Evolutionary conservation across 2,113 vertebrate genomes (phyloP).

Genomic region (Clinocottus analis): DNA sequence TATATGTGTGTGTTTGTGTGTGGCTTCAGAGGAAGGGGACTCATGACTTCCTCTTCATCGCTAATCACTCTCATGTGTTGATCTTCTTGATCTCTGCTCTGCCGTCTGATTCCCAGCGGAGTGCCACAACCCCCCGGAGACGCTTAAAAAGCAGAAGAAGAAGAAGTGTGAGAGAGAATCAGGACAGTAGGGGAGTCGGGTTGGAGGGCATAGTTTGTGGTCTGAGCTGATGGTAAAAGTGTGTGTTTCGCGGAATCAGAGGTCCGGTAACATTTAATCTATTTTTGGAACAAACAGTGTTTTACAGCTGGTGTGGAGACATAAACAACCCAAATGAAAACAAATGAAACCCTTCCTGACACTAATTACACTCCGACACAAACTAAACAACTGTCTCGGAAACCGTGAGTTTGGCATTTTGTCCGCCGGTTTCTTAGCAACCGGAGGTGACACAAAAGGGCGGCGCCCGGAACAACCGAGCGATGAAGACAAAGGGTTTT

Average conservation of each 20-base stretch:
- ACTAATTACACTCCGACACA: background rate
- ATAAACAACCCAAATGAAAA: constrained; percentile 23
- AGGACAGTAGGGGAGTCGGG: constrained; percentile 42
- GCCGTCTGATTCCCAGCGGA: constrained; percentile 78
- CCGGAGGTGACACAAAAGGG: too few species aligned
- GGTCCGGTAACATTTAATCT: constrained; percentile 53
- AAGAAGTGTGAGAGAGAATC: background rate
- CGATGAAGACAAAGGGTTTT: too few species aligned
- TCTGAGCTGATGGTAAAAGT: constrained; percentile 63
- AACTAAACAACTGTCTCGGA: background rate
- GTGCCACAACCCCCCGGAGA: constrained; percentile 34
- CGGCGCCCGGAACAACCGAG: too few species aligned
- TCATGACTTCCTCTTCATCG: constrained; percentile 93
- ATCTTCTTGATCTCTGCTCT: constrained; percentile 81
- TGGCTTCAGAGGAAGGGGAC: constrained; percentile 68
- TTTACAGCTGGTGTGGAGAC: constrained; percentile 47
- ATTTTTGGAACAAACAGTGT: constrained; percentile 40
- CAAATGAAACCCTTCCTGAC: constrained; percentile 13
- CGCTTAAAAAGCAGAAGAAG: background rate
- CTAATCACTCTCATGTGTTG: constrained; percentile 93
- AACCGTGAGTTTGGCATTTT: too few species aligned
- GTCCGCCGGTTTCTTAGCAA: too few species aligned
- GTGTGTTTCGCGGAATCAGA: constrained; percentile 58
- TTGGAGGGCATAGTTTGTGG: constrained; percentile 63
- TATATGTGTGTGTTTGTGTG: constrained; percentile 38